Conservation (phyloP, 2,113 vertebrate genomes). For the Microcebus jonahi region DNA sequence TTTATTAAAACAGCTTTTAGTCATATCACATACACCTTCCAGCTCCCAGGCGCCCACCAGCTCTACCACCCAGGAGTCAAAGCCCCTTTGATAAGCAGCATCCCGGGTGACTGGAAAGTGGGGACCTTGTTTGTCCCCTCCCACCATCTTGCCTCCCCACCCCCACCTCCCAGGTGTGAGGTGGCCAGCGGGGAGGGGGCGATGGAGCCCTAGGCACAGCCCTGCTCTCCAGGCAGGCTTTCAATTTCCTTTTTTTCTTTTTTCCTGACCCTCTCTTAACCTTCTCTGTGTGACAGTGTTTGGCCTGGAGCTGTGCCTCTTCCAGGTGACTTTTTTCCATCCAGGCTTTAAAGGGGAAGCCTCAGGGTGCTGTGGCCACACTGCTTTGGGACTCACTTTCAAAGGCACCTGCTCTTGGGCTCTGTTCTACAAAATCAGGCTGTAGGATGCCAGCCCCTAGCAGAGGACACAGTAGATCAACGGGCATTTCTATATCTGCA, state of each 20-base stretch:
- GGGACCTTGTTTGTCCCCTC: not conserved
- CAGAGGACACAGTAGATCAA: not conserved
- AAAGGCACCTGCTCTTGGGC: not conserved
- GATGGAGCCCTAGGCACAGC: not conserved
- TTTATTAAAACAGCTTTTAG: constrained; percentile 63
- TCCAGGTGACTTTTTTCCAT: not conserved
- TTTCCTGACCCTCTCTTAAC: constrained; percentile 54
- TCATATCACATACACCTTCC: constrained; percentile 23
- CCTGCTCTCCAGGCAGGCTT: constrained; percentile 26
- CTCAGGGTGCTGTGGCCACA: not conserved
- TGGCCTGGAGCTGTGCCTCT: constrained; percentile 59
- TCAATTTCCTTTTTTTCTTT: constrained; percentile 11
- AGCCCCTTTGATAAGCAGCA: constrained; percentile 59
- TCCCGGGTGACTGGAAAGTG: not conserved
- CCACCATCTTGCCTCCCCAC: not conserved
- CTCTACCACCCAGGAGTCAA: constrained; percentile 38
- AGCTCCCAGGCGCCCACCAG: not conserved
- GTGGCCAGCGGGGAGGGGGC: fast-evolving
- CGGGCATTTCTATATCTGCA: not conserved
- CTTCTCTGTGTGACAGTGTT: constrained; percentile 50
- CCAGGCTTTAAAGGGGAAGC: constrained; percentile 45
- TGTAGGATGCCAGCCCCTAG: not conserved
- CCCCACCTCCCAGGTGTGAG: not conserved
- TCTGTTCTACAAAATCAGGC: not conserved
- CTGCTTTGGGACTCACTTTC: constrained; percentile 6